Conservation (phyloP, 2,797 vertebrate species). For the Acanthopagrus latus region DNA sequence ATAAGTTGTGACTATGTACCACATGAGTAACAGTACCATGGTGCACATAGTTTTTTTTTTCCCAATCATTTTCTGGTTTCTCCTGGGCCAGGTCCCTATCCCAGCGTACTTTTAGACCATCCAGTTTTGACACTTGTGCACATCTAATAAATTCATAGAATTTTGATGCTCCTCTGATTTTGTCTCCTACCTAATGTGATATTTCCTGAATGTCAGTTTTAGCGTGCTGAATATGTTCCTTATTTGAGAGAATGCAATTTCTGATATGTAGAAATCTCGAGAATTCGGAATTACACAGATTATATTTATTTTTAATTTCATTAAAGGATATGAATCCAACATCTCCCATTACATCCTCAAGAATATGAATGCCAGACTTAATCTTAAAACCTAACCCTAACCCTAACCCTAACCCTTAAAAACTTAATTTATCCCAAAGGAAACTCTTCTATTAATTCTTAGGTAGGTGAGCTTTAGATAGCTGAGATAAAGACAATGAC, state of each 20-base stretch:
- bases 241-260: neutral
- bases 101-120: neutral
- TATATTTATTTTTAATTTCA: neutral
- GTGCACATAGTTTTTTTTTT: neutral
- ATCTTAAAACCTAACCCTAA: no score
- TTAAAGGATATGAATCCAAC: neutral
- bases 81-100: neutral
- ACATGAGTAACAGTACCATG: neutral
- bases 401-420: no score
- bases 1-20: neutral
- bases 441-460: no score
- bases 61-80: neutral
- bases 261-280: neutral
- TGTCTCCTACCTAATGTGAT: neutral
- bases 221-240: neutral
- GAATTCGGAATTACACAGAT: neutral
- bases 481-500: neutral
- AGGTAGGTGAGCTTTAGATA: neutral
- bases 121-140: conserved; percentile 1
- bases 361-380: neutral
- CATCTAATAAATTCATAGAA: neutral
- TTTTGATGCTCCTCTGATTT: neutral
- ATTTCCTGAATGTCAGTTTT: neutral
- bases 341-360: neutral
- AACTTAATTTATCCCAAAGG: neutral